Conservation (phyloP, 2,113 vertebrate genomes). For the Labeo catla region DNA sequence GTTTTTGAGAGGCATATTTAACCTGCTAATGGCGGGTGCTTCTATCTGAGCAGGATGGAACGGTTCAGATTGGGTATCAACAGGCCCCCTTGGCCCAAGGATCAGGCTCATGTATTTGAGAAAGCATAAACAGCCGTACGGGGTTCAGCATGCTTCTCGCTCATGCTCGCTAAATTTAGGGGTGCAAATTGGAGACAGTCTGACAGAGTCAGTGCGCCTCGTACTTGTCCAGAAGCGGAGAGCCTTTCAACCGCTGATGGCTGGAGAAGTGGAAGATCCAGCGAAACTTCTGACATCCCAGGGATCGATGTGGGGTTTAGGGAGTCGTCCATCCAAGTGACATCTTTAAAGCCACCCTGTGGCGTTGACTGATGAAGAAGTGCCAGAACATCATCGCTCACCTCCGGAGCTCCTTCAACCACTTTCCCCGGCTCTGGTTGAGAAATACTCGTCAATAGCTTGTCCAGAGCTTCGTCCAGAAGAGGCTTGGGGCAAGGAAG, state of each 20-base stretch:
- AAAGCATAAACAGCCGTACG: slow-evolving; percentile 23
- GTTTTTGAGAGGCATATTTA: neutral
- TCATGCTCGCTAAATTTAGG: slow-evolving; percentile 37
- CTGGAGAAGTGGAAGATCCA: slow-evolving; percentile 76
- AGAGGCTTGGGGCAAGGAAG: slow-evolving; percentile 65
- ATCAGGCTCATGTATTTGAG: slow-evolving; percentile 5
- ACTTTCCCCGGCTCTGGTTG: slow-evolving; percentile 41
- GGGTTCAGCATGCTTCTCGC: slow-evolving; percentile 8
- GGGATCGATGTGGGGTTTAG: slow-evolving; percentile 66
- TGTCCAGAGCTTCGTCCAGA: slow-evolving; percentile 75
- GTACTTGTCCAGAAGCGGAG: slow-evolving; percentile 94
- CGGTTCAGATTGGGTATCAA: slow-evolving; percentile 29
- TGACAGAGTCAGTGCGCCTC: slow-evolving; percentile 54
- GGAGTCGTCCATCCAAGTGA: slow-evolving; percentile 74
- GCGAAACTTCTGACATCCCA: slow-evolving; percentile 66
- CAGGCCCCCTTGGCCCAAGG: slow-evolving; percentile 2
- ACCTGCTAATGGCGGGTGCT: slow-evolving; percentile 1
- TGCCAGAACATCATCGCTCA: slow-evolving; percentile 47
- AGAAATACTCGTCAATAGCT: slow-evolving; percentile 70
- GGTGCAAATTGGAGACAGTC: slow-evolving; percentile 22
- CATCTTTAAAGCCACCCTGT: slow-evolving; percentile 70
- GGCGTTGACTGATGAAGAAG: slow-evolving; percentile 65
- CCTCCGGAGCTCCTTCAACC: slow-evolving; percentile 45
- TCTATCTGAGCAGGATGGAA: slow-evolving; percentile 3
- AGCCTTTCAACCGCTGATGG: slow-evolving; percentile 80